These are phyloP conservation scores for Leucophenga varia DNA, from an alignment of 1,140 invertebrate genomes.

Conservation along the genomic window DNA sequence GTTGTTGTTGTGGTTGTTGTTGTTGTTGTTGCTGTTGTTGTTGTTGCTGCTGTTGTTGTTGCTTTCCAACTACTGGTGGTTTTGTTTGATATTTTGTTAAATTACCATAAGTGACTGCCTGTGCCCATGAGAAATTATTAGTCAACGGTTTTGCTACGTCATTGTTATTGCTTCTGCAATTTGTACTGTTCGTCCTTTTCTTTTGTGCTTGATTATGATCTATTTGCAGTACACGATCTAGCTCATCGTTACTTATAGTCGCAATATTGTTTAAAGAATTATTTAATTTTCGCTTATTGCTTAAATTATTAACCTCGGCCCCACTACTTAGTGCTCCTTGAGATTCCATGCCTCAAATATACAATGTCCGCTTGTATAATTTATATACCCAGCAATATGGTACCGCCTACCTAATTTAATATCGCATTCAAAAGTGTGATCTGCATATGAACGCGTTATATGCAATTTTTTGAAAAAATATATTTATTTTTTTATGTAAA, in stretches of 20 bases:
- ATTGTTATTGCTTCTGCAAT: no score
- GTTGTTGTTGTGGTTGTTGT: slow-evolving; percentile 1
- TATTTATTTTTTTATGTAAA: neutral
- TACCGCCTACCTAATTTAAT: slow-evolving; percentile 34
- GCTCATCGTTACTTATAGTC: slow-evolving; percentile 5
- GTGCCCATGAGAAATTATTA: slow-evolving; percentile 14
- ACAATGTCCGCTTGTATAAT: slow-evolving; percentile 15
- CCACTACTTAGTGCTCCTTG: slow-evolving; percentile 15
- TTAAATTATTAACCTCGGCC: no score
- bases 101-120: neutral
- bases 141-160: slow-evolving; percentile 24
- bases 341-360: slow-evolving; percentile 44
- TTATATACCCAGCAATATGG: slow-evolving; percentile 32
- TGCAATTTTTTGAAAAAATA: neutral
- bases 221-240: slow-evolving; percentile 2
- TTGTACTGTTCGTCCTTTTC: no score
- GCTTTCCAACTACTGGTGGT: slow-evolving; percentile 15
- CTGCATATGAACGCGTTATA: slow-evolving; percentile 10
- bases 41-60: slow-evolving; percentile 14
- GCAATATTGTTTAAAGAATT: neutral
- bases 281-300: no score
- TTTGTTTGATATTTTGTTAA: slow-evolving; percentile 8
- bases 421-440: slow-evolving; percentile 34
- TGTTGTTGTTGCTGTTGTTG: slow-evolving; percentile 4
- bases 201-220: no score